Conservation (phyloP, 2,113 vertebrate species). For the Dromas ardeola region DNA sequence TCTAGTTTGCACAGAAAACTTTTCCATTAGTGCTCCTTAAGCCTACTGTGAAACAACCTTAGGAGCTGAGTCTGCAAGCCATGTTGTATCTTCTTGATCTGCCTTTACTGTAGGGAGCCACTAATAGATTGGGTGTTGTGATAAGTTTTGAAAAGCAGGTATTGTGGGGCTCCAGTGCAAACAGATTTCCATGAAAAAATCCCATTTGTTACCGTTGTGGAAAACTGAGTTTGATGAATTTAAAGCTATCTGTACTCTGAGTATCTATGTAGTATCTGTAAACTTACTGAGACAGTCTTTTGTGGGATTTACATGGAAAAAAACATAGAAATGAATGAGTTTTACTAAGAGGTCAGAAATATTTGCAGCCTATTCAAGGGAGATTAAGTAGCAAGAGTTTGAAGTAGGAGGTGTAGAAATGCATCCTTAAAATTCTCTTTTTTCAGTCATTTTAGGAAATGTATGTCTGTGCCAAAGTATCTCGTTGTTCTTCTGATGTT, state of each 20-base stretch:
- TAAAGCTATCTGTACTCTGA: not conserved
- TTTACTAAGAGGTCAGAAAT: not conserved
- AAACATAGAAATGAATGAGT: not conserved
- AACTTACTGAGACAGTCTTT: not conserved
- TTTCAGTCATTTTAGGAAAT: conserved; percentile 26
- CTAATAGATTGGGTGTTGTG: not conserved
- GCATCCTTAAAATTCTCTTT: not conserved
- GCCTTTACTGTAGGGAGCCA: not conserved
- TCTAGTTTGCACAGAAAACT: not conserved
- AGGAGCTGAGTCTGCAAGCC: not conserved
- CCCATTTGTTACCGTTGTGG: not conserved
- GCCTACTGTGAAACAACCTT: not conserved
- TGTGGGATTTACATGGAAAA: not conserved
- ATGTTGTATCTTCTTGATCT: not conserved
- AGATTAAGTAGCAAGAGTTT: conserved; percentile 1
- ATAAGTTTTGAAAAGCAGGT: not conserved
- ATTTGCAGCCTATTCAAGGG: not conserved
- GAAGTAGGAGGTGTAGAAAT: conserved; percentile 10
- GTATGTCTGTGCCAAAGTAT: not conserved
- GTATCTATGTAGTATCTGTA: not conserved
- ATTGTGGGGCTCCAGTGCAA: not conserved
- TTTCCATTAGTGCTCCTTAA: not conserved
- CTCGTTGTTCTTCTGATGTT: conserved; percentile 54
- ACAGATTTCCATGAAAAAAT: not conserved
- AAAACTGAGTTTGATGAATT: not conserved